These are phyloP conservation scores for Lynx canadensis DNA, from an alignment of 2,113 vertebrate genomes.

Conservation along the genomic window DNA sequence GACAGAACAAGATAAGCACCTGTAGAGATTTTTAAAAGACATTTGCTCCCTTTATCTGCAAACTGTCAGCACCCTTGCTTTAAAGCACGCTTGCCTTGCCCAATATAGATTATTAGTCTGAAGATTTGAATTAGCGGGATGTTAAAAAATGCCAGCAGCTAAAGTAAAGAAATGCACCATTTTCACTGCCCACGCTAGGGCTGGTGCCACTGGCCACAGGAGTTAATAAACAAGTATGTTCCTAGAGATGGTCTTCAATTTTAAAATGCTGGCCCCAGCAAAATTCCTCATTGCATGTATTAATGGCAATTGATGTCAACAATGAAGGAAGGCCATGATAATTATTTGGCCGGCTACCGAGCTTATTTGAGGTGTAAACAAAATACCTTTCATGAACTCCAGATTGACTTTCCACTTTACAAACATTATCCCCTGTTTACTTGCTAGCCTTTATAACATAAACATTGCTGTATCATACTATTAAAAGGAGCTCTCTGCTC, in stretches of 20 bases:
- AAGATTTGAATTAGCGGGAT: not conserved
- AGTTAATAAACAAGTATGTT: not conserved
- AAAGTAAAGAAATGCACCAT: not conserved
- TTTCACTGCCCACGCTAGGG: not conserved
- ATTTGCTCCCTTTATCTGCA: not conserved
- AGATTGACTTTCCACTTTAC: not conserved
- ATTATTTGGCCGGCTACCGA: not conserved
- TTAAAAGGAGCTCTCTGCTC: not conserved
- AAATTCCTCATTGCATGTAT: not conserved
- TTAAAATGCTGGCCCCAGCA: not conserved
- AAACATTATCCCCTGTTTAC: conserved; percentile 15
- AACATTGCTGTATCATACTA: not conserved
- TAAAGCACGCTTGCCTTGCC: not conserved
- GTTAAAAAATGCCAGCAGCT: not conserved
- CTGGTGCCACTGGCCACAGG: not conserved
- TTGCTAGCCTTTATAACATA: not conserved
- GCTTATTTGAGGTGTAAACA: conserved; percentile 28
- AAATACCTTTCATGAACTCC: not conserved
- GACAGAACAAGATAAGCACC: not conserved
- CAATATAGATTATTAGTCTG: not conserved
- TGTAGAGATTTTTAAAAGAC: not conserved
- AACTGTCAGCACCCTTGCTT: not conserved
- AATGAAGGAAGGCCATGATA: not conserved
- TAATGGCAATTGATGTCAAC: not conserved
- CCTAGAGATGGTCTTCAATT: not conserved